These are phyloP conservation scores for Drosophila glabriapex DNA, from an alignment of 2,888 invertebrate genomes.

Conservation along the genomic window DNA sequence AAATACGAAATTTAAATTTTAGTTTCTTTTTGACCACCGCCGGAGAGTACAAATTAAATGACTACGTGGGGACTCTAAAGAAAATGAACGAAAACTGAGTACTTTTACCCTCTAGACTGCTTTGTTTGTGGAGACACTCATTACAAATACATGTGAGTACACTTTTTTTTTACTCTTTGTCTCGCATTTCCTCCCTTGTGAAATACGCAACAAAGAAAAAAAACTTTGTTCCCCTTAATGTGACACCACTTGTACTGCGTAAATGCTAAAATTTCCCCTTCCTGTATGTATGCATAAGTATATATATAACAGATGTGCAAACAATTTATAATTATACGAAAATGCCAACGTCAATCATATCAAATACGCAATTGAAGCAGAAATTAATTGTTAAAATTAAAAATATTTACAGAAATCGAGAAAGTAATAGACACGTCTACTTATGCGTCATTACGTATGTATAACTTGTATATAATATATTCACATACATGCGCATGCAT, in stretches of 20 bases:
- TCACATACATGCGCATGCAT: not conserved
- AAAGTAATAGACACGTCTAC: not conserved
- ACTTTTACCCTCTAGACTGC: constrained; percentile 13
- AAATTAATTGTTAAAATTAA: not conserved
- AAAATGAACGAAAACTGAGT: not conserved
- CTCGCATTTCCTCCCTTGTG: constrained; percentile 10
- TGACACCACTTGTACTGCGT: constrained; percentile 28
- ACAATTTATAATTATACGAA: not conserved
- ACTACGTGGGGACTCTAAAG: not conserved
- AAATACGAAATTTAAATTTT: constrained; percentile 13
- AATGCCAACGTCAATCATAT: not conserved
- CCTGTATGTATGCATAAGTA: not conserved
- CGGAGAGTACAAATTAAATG: not conserved
- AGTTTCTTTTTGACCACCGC: constrained; percentile 9
- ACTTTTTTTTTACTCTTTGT: not conserved
- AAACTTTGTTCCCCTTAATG: constrained; percentile 23
- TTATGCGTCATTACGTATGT: not conserved
- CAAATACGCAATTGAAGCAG: not conserved
- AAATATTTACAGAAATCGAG: not conserved
- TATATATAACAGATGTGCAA: not conserved
- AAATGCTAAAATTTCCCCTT: constrained; percentile 19
- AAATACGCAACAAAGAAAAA: constrained; percentile 26
- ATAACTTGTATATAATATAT: not conserved
- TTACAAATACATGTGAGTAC: not conserved
- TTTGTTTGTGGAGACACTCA: constrained; percentile 8